Evolutionary conservation across 2,113 vertebrate species (phyloP).

Genomic region (Gopherus flavomarginatus): DNA sequence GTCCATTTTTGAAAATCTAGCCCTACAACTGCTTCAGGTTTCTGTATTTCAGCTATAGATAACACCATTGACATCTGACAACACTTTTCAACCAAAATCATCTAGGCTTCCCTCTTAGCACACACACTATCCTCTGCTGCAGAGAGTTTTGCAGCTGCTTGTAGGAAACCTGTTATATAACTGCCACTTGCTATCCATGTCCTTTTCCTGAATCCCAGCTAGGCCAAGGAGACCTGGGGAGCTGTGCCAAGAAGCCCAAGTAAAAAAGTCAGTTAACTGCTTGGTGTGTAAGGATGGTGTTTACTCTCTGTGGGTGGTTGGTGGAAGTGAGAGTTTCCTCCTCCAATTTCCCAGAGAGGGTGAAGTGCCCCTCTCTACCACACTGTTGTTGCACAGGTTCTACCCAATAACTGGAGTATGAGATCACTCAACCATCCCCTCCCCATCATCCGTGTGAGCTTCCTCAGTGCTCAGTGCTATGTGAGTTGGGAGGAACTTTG

Average conservation of each 20-base stretch:
- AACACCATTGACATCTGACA: not conserved
- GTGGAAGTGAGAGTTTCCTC: not conserved
- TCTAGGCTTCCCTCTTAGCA: not conserved
- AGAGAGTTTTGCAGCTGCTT: not conserved
- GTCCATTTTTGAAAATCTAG: not conserved
- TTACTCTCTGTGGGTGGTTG: not conserved
- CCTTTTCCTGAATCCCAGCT: not conserved
- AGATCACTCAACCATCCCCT: not conserved
- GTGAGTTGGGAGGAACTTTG: not conserved
- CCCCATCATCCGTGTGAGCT: not conserved
- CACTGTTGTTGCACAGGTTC: not conserved
- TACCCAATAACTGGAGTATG: not conserved
- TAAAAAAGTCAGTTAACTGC: not conserved
- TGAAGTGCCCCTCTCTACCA: not conserved
- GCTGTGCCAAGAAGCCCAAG: not conserved
- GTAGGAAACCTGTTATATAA: not conserved
- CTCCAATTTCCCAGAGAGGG: not conserved
- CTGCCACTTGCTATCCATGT: not conserved
- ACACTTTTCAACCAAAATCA: not conserved
- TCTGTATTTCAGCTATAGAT: not conserved
- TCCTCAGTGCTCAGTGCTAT: not conserved
- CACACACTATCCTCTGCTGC: not conserved
- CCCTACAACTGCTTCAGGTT: not conserved
- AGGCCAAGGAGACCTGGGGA: not conserved
- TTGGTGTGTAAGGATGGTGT: accelerated